phyloP scores from a whole-genome alignment of 2,797 vertebrate genomes.

The Otolemur crassicaudatus region DNA sequence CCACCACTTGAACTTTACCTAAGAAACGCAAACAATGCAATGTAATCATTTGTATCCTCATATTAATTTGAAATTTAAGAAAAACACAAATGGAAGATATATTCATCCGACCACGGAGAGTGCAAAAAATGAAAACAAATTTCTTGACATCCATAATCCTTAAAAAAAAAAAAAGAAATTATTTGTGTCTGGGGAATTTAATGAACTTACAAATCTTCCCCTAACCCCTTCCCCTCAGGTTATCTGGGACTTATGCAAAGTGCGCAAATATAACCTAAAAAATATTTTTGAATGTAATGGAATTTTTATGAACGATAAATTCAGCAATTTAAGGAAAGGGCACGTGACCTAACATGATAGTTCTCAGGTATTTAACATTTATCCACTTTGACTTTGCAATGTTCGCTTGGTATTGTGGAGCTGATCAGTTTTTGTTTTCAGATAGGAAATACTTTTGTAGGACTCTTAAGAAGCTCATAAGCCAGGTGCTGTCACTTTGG shows the following conservation, averaged over 20 bases:
- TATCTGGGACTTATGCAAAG: neutral
- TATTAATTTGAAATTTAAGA: no score
- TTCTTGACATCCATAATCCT: no score
- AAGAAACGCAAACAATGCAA: no score
- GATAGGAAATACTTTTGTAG: neutral
- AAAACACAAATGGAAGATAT: no score
- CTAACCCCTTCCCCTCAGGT: neutral
- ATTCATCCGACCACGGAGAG: no score
- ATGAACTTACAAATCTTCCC: neutral
- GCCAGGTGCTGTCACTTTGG: neutral
- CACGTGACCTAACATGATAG: neutral
- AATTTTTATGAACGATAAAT: neutral
- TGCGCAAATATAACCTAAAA: neutral
- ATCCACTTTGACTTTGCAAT: neutral
- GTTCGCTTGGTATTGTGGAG: neutral
- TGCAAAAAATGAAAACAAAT: no score
- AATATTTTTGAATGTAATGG: neutral
- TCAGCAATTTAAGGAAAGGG: neutral
- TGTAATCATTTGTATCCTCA: no score
- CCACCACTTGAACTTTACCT: no score
- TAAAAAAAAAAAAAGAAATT: no score
- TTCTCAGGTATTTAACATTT: neutral
- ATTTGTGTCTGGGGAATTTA: neutral
- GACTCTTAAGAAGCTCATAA: neutral
- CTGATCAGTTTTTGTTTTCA: neutral